A percentile compares a stretch with the other conserved stretches of the same genome.
Conservation (phyloP, 1,140 invertebrate genomes). For the Brachystomella parvula region DNA sequence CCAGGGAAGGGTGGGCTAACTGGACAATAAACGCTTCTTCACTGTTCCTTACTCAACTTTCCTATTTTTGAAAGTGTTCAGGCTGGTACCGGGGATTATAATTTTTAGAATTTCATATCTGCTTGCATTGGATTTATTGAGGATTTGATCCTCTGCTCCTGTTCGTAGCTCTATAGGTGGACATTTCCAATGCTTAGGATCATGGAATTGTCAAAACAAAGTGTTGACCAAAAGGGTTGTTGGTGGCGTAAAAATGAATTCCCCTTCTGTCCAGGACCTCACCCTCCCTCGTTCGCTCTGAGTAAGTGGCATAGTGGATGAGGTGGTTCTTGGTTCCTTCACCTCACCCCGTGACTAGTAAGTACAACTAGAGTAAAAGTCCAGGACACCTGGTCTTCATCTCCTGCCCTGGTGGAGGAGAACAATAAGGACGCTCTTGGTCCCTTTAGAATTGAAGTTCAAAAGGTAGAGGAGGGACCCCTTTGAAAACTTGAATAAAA, state of each 20-base stretch:
- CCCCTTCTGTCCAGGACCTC: not conserved
- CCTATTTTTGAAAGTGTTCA: not conserved
- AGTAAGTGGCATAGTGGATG: not conserved
- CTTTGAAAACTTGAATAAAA: not conserved
- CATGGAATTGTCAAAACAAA: not conserved
- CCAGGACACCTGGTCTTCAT: not conserved
- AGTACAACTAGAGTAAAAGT: not conserved
- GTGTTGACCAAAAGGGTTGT: not conserved
- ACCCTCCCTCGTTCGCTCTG: not conserved
- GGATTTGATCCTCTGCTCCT: not conserved
- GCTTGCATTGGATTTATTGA: not conserved
- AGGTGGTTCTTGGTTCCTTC: not conserved
- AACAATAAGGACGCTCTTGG: not conserved
- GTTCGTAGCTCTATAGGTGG: not conserved
- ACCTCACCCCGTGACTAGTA: not conserved
- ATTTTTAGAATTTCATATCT: no score
- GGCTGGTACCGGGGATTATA: no score
- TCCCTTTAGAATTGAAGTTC: not conserved
- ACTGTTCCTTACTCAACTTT: not conserved
- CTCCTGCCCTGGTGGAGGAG: not conserved
- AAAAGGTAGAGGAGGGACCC: not conserved
- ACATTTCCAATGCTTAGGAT: not conserved
- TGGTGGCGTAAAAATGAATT: not conserved
- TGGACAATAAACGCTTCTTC: not conserved
- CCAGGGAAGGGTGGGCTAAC: not conserved